These are phyloP conservation scores for Drosophila kikkawai DNA, from an alignment of 1,140 invertebrate species.

Conservation along the genomic window DNA sequence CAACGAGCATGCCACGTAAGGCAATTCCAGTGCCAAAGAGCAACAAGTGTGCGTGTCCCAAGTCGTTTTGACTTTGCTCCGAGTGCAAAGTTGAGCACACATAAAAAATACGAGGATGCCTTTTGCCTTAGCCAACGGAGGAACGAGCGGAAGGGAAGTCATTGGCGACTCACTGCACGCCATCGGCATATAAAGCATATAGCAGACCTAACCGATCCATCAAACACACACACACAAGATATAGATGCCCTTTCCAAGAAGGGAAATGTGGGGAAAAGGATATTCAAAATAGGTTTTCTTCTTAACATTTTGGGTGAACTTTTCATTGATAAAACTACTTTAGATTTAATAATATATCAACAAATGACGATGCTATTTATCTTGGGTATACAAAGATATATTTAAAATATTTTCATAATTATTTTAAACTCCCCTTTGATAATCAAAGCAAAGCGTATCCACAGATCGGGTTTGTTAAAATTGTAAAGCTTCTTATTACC, in stretches of 20 bases:
- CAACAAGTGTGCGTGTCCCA: constrained; percentile 82
- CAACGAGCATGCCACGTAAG: constrained; percentile 47
- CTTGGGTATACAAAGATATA: too few species aligned
- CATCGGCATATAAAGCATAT: constrained; percentile 71
- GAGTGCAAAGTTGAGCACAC: constrained; percentile 79
- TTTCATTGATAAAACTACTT: too few species aligned
- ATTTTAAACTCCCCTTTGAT: not conserved
- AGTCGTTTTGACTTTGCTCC: constrained; percentile 68
- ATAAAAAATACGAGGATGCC: constrained; percentile 46
- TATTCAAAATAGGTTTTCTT: not conserved
- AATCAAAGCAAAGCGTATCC: constrained; percentile 7
- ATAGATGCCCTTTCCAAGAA: constrained; percentile 3
- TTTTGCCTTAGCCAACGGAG: constrained; percentile 17
- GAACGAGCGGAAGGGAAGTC: constrained; percentile 11
- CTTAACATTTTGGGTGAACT: not conserved
- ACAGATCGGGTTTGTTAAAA: not conserved
- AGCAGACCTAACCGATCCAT: constrained; percentile 13
- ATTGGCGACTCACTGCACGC: constrained; percentile 62
- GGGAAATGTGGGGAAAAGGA: not conserved
- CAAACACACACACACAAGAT: not conserved
- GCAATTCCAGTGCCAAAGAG: constrained; percentile 62
- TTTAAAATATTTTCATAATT: not conserved
- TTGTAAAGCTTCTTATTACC: constrained; percentile 21
- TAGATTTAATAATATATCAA: too few species aligned
- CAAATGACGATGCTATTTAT: too few species aligned